Evolutionary conservation across 2,113 vertebrate genomes (phyloP), one percentile per base, ranked within the genome.

Genomic region (Proterorhinus semilunaris): DNA sequence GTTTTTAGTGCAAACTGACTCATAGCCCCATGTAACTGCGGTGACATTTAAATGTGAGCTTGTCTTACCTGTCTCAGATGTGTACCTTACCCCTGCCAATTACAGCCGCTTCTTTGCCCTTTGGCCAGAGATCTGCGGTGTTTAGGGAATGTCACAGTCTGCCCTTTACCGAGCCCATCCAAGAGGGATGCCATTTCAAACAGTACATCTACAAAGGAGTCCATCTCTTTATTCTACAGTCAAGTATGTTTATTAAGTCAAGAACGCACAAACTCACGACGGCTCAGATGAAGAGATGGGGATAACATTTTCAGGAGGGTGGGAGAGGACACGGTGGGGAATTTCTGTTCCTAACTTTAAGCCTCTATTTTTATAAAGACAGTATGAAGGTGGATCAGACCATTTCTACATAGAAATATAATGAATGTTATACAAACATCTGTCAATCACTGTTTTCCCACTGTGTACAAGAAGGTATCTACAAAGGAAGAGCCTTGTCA

Each of bases 11-110:
- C 78, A 83, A 79, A 74, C 16, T 45, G 75, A 80, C 81, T 36
- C 27, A 70, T 62, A 74, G 58, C 62, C 12, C 46, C 61, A 48
- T 78, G 71, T 83, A 72, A 83, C 74, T 58, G 57, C 4, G 42
- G 64, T 91, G 91, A 87, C 88, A 93, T 93, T 91, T 92, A 88
- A 89, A 84, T 74, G 73, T 27, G 59, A 80, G 59, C 52, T 79
- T 62, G 85, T 74, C 72, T 27, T 61, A 82, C 75, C 81, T 69
- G 74, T 81, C 71, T 83, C 72, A 62, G 75, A 84, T 66, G 65
- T 79, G 69, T 68, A 66, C 74, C 57, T 74, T 62, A 70, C 69
- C 66, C 36, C 21, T 67, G 79, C 79, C 84, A 90, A 88, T 91
- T 91, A 92, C 55, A 69, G 27, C 12, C n/a, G 12, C 11, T 66